Evolutionary conservation across 2,113 vertebrate species (phyloP).

Genomic region (Deroptyus accipitrinus): DNA sequence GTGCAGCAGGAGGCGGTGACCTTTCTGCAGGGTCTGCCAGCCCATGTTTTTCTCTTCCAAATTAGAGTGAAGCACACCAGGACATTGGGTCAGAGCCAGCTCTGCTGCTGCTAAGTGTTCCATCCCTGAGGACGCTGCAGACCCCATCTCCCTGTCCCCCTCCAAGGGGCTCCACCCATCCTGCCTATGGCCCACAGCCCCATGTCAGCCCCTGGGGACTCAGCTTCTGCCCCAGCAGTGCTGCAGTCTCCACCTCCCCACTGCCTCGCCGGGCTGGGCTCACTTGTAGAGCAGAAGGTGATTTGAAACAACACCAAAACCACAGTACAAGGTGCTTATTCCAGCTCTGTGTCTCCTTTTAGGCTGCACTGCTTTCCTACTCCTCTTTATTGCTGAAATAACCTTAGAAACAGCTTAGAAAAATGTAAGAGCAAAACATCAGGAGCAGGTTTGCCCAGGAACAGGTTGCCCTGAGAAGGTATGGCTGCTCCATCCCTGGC

Average conservation of each 20-base stretch:
- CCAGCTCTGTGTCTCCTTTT: not conserved
- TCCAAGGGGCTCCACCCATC: not conserved
- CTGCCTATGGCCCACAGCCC: not conserved
- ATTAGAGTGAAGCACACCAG: slow-evolving; percentile 8
- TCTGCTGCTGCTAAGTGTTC: not conserved
- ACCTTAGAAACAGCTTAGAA: not conserved
- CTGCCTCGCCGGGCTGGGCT: fast-evolving
- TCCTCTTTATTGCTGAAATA: not conserved
- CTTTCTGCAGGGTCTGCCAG: not conserved
- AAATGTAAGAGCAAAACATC: not conserved
- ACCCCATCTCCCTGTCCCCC: fast-evolving
- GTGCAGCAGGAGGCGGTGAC: not conserved
- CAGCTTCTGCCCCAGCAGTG: not conserved
- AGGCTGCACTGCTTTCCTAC: not conserved
- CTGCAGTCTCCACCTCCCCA: not conserved
- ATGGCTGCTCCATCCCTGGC: not conserved
- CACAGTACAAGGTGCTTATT: not conserved
- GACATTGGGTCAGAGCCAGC: not conserved
- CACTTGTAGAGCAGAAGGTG: not conserved
- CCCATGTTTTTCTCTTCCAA: not conserved
- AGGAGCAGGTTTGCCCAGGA: not conserved
- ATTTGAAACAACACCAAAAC: not conserved
- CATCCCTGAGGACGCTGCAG: not conserved
- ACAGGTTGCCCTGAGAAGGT: not conserved
- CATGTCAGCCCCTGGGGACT: fast-evolving